phyloP scores from a whole-genome alignment of 30 jellyfish, hydroid and myxozoan genomes.

The Aurelia sp. region DNA sequence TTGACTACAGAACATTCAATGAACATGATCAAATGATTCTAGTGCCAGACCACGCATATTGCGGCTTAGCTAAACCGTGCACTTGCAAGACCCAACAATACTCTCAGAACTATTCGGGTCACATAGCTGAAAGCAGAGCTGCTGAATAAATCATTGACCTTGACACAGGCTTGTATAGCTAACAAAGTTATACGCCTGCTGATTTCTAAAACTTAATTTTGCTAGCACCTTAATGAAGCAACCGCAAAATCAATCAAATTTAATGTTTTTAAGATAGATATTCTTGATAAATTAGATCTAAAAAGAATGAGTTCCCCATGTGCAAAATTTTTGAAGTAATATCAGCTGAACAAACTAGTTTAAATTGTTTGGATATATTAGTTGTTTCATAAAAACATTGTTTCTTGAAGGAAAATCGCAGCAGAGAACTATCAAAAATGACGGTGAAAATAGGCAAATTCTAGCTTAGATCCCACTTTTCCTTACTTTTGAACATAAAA shows the following conservation, averaged over 20 bases:
- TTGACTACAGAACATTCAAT: slow-evolving; percentile 32
- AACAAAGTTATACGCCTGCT: slow-evolving; percentile 48
- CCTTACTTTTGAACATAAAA: too few species aligned
- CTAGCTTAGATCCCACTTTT: neutral
- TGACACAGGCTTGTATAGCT: slow-evolving; percentile 34
- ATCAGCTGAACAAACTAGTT: neutral
- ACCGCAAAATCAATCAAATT: neutral
- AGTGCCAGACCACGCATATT: slow-evolving; percentile 57
- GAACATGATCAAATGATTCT: neutral
- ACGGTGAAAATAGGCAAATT: neutral
- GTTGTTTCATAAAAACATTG: too few species aligned
- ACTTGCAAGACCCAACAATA: slow-evolving; percentile 1
- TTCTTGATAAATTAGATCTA: neutral
- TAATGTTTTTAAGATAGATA: neutral
- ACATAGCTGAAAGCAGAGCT: slow-evolving; percentile 4
- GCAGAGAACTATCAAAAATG: too few species aligned
- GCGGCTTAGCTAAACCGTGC: slow-evolving; percentile 59
- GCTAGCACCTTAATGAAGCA: neutral
- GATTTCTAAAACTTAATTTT: slow-evolving; percentile 1
- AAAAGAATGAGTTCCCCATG: neutral
- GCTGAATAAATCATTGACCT: slow-evolving; percentile 49
- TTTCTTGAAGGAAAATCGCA: too few species aligned
- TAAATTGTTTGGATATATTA: too few species aligned
- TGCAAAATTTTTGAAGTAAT: neutral
- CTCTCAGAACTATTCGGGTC: neutral